Evolutionary conservation across 2,888 invertebrate species (phyloP).

Genomic region (Myopa tessellatipennis): DNA sequence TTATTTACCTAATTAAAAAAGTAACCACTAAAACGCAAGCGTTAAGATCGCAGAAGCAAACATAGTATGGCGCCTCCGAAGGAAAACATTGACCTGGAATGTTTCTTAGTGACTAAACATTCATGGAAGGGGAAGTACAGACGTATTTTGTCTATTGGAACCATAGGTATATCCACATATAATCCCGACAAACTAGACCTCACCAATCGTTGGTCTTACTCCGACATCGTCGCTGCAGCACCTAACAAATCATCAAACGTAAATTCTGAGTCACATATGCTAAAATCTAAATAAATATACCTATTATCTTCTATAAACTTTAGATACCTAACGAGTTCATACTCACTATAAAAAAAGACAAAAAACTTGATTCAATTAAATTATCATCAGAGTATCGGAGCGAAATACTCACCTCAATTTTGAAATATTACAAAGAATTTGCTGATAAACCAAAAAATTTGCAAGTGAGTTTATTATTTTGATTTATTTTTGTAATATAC

Average conservation of each 20-base stretch:
- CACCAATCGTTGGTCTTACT: constrained; percentile 93
- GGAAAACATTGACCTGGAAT: constrained; percentile 96
- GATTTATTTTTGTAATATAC: neutral
- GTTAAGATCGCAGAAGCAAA: constrained; percentile 4
- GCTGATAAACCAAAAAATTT: constrained; percentile 84
- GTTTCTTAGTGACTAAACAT: constrained; percentile 97
- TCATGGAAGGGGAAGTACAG: constrained; percentile 99
- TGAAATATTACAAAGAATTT: constrained; percentile 83
- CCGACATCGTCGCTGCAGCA: constrained; percentile 80
- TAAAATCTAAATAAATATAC: neutral
- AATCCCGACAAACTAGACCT: constrained; percentile 90
- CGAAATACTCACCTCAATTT: constrained; percentile 90
- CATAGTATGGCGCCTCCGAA: constrained; percentile 66
- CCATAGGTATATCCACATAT: constrained; percentile 95
- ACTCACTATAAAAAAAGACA: constrained; percentile 87
- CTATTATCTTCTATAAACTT: constrained; percentile 35
- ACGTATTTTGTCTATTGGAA: constrained; percentile 95
- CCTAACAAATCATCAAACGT: constrained; percentile 72
- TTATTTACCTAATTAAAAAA: neutral
- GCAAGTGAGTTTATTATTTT: constrained; percentile 71
- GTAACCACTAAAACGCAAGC: neutral
- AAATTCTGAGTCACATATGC: constrained; percentile 45
- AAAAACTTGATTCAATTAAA: constrained; percentile 92
- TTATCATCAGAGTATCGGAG: constrained; percentile 96
- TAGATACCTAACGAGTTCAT: constrained; percentile 77